Evolutionary conservation across 2,888 invertebrate species (phyloP).

Genomic region (Drosophila gaucha): DNA sequence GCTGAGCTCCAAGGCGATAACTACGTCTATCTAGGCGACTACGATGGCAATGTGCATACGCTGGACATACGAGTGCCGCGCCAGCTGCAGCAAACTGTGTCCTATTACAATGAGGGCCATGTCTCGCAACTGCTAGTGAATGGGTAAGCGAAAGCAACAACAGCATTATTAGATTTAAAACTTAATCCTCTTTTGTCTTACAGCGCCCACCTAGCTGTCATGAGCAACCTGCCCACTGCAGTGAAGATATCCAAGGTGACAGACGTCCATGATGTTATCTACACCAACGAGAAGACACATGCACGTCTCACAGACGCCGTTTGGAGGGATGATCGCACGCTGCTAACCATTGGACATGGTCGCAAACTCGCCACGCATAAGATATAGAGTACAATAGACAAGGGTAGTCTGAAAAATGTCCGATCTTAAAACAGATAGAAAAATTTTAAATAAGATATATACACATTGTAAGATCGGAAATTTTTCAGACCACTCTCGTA

Average conservation of each 20-base stretch:
- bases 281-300: slow-evolving; percentile 49
- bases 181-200: neutral
- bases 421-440: neutral
- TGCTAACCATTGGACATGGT: slow-evolving; percentile 66
- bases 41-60: slow-evolving; percentile 65
- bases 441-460: neutral
- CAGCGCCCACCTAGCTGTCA: slow-evolving; percentile 58
- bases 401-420: neutral
- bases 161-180: neutral
- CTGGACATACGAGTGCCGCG: slow-evolving; percentile 54
- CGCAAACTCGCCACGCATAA: slow-evolving; percentile 53
- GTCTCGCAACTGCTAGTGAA: slow-evolving; percentile 51
- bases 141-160: slow-evolving; percentile 39
- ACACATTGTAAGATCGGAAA: neutral
- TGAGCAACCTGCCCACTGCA: slow-evolving; percentile 56
- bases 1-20: slow-evolving; percentile 51
- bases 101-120: slow-evolving; percentile 44
- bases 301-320: slow-evolving; percentile 55
- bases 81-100: slow-evolving; percentile 35
- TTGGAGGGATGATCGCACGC: slow-evolving; percentile 53
- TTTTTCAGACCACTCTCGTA: too few relatives aligned
- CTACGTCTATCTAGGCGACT: slow-evolving; percentile 59
- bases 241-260: slow-evolving; percentile 49
- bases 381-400: slow-evolving; percentile 20
- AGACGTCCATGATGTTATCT: slow-evolving; percentile 39